Evolutionary conservation across 2,888 invertebrate species (phyloP).

Genomic region (Ethmia dodecea): DNA sequence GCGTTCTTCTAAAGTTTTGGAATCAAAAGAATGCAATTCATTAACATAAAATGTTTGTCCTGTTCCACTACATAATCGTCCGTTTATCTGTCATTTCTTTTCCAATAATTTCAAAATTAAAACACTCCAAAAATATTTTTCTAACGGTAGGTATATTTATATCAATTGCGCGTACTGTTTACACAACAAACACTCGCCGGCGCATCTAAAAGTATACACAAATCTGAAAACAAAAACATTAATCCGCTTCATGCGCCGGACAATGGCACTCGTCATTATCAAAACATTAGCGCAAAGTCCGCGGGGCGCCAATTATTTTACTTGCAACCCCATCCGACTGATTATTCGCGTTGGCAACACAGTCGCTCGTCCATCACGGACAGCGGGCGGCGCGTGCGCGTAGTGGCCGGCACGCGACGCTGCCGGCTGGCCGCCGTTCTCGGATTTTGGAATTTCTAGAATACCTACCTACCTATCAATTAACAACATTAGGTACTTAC

Average conservation of each 20-base stretch:
- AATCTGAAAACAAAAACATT: constrained; percentile 62
- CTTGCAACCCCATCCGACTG: constrained; percentile 64
- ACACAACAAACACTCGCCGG: constrained; percentile 35
- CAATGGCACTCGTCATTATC: constrained; percentile 67
- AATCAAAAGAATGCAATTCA: too few relatives aligned
- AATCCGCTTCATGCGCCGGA: constrained; percentile 38
- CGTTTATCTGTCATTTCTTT: too few relatives aligned
- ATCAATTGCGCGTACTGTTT: constrained; percentile 34
- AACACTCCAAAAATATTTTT: background rate
- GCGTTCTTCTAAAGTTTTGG: too few relatives aligned
- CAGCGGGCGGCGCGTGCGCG: constrained; percentile 48
- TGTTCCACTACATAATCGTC: too few relatives aligned
- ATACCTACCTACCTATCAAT: too few relatives aligned
- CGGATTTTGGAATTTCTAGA: constrained; percentile 37
- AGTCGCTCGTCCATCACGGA: constrained; percentile 51
- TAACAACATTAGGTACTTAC: too few relatives aligned
- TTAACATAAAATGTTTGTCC: too few relatives aligned
- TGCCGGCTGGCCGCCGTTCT: too few relatives aligned
- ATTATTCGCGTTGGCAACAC: constrained; percentile 59
- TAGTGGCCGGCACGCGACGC: constrained; percentile 22
- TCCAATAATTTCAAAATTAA: too few relatives aligned
- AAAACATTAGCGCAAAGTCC: constrained; percentile 67
- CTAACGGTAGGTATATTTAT: constrained; percentile 25
- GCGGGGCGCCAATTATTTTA: constrained; percentile 74
- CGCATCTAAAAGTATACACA: constrained; percentile 37